These are phyloP conservation scores for Euzetes globulus DNA, from an alignment of 2,888 invertebrate genomes.

Conservation along the genomic window DNA sequence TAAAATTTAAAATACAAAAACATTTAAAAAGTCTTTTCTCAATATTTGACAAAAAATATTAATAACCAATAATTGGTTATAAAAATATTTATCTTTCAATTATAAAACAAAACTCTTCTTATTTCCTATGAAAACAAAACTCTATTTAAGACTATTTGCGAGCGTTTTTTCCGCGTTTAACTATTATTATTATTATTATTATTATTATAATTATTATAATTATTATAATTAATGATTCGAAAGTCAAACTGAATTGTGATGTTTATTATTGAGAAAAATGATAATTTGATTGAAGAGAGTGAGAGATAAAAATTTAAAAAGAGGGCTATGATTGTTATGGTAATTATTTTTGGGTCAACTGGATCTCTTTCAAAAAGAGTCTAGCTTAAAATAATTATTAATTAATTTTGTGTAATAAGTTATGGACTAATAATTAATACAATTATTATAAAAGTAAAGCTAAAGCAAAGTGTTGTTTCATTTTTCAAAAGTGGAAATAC, in stretches of 20 bases:
- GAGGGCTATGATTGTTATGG: background rate
- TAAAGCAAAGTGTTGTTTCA: conserved; percentile 3
- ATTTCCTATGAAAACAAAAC: background rate
- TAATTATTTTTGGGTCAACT: background rate
- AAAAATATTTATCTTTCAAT: background rate
- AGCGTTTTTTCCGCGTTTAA: background rate
- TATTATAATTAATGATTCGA: too few relatives aligned
- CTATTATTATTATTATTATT: too few relatives aligned
- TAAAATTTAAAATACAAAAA: background rate
- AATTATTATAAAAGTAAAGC: background rate
- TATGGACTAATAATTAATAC: background rate
- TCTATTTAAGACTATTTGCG: background rate
- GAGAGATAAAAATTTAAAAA: background rate
- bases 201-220: too few relatives aligned
- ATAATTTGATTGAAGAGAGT: background rate
- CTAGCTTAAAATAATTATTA: conserved; percentile 26
- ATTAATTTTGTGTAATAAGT: conserved; percentile 26
- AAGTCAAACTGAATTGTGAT: too few relatives aligned
- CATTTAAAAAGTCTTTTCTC: background rate
- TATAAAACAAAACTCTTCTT: background rate
- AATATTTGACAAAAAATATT: background rate
- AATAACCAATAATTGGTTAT: conserved; percentile 25
- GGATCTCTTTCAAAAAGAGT: background rate
- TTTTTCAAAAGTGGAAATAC: background rate
- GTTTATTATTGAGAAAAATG: background rate